Base-by-base conservation (phyloP, 1,140 invertebrate species). In the Drosophila pseudoobscura region DNA sequence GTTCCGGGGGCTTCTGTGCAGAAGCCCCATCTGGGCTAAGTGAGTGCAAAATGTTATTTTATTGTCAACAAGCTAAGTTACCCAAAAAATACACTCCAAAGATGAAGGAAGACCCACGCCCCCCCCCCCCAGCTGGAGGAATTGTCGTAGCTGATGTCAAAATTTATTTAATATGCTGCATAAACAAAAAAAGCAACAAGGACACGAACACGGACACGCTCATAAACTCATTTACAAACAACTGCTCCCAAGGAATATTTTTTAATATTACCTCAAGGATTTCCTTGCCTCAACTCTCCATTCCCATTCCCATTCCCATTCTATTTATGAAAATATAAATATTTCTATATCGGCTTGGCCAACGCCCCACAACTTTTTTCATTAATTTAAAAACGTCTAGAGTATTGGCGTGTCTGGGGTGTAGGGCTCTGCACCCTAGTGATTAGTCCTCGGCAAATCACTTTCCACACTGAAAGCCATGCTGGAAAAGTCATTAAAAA, bases 11-110 rank as follows among this genome's bases (percentile, higher is more conserved):
- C 2, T 20, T 20, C 20, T 20, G 20, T 20, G 20, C 20, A 26
- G 51, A 52, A 69, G 45, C 72, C 63, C 75, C 78, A 87, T 83
- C 78, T 87, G 82, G 65, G 80, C 66, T 87, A 87, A 87, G 82
- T 87, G 82, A 87, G 82, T 87, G 82, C 83, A 87, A 87, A 87
- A 87, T 87, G 82, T 88, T 87, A 87, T 87, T 87, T 87, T 88
- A 87, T 87, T 87, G 82, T 88, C 82, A 88, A 88, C 82, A 88
- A 88, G 83, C 59, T 72, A 87, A 87, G 83, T 82, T 87, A 70
- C 74, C 71, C 6, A n/a, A 51, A 26, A 26, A 4, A 5, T 5
- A 46, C 43, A 57, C 20, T 46, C 22, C 24, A 45, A 22, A 9
- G 31, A 35, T 35, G 31, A 35, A 8, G 8, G 8, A 8, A 31